Evolutionary conservation across 2,797 vertebrate genomes (phyloP).

Genomic region (Sebastiscus tertius): DNA sequence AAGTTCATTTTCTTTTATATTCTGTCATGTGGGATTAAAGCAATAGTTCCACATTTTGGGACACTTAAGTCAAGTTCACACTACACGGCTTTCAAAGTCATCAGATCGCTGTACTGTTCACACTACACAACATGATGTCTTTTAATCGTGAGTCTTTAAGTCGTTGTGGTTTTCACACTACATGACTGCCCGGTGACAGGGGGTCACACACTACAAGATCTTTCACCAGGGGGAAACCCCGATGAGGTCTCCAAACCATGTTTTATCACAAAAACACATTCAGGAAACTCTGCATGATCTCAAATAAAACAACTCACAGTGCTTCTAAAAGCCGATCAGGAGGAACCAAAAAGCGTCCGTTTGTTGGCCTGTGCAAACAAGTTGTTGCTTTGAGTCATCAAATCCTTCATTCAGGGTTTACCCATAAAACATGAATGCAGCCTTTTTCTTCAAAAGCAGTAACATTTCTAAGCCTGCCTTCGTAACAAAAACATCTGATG

Average conservation of each 20-base stretch:
- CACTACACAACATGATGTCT: too few relatives aligned
- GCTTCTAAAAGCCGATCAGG: not conserved
- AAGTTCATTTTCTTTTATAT: not conserved
- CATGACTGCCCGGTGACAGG: too few relatives aligned
- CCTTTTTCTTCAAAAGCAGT: not conserved
- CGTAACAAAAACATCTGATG: not conserved
- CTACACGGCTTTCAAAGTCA: too few relatives aligned
- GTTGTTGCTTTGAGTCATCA: constrained; percentile 25
- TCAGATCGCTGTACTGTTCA: too few relatives aligned
- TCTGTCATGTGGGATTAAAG: not conserved
- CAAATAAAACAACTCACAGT: not conserved
- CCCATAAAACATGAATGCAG: constrained; percentile 1
- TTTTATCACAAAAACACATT: not conserved
- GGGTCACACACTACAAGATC: too few relatives aligned
- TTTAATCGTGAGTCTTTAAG: too few relatives aligned
- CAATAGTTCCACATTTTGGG: not conserved
- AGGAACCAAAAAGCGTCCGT: not conserved
- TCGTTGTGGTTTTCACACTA: too few relatives aligned
- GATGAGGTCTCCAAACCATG: too few relatives aligned
- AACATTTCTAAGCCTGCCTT: not conserved
- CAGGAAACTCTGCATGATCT: not conserved
- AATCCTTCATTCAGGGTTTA: not conserved
- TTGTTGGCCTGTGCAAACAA: constrained; percentile 13
- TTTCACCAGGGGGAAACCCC: too few relatives aligned
- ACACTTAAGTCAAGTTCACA: not conserved